phyloP scores from a whole-genome alignment of 2,113 vertebrate genomes.

The Brachyistius frenatus region DNA sequence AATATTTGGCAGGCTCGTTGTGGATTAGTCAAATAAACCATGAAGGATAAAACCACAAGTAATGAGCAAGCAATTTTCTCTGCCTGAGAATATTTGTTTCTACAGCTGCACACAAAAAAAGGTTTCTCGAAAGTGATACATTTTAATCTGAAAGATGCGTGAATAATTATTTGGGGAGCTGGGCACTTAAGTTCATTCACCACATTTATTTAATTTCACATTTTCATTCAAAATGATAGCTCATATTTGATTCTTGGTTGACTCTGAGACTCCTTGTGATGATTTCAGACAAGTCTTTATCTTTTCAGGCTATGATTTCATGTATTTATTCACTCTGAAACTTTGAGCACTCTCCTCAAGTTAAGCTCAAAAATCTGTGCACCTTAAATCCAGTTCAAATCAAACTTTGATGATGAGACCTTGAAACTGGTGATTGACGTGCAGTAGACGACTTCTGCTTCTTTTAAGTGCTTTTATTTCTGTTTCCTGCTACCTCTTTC shows the following conservation, averaged over 20 bases:
- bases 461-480: not conserved
- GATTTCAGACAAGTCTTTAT: not conserved
- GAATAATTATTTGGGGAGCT: constrained; percentile 38
- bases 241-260: constrained; percentile 13
- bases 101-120: constrained; percentile 19
- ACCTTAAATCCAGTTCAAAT: not conserved
- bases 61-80: constrained; percentile 45
- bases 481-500: too few species aligned
- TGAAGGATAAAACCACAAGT: constrained; percentile 60
- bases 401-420: constrained; percentile 1
- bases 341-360: not conserved
- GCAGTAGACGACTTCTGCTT: not conserved
- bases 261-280: not conserved
- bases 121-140: constrained; percentile 26
- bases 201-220: constrained; percentile 38
- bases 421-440: not conserved
- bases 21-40: constrained; percentile 63
- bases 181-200: constrained; percentile 48
- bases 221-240: constrained; percentile 4
- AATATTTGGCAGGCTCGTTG: constrained; percentile 24
- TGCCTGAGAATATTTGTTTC: constrained; percentile 37
- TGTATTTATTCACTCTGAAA: not conserved
- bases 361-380: not conserved
- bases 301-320: not conserved
- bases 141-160: constrained; percentile 45